Evolutionary conservation across 1,140 invertebrate species (phyloP).

Genomic region (Aphis craccivora): DNA sequence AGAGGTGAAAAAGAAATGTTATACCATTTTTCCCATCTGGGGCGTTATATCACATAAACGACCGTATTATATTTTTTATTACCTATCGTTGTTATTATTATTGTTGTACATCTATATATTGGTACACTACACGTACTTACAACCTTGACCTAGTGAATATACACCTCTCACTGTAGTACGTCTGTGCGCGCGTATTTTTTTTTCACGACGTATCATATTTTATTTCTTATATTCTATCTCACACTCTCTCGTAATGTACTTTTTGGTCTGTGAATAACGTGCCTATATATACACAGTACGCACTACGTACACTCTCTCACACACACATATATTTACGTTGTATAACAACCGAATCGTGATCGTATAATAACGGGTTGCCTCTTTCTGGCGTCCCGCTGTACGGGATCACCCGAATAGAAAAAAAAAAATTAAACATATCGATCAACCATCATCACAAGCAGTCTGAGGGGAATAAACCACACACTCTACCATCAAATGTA

Average conservation of each 20-base stretch:
- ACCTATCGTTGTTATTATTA: not conserved
- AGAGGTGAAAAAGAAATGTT: not conserved
- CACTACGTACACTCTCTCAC: not conserved
- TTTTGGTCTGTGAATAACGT: not conserved
- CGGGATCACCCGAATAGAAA: not conserved
- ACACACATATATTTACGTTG: not conserved
- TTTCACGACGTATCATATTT: slow-evolving; percentile 13
- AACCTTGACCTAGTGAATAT: slow-evolving; percentile 29
- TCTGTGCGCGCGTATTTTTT: not conserved
- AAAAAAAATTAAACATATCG: not conserved
- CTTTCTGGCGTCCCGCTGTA: not conserved
- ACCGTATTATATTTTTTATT: not conserved
- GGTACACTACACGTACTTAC: not conserved
- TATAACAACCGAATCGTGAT: slow-evolving; percentile 47
- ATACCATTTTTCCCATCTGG: not conserved
- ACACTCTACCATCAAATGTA: too few species aligned
- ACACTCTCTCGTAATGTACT: not conserved
- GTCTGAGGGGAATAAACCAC: not conserved
- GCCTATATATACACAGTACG: not conserved
- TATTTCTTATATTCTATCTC: not conserved
- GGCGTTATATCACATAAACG: not conserved
- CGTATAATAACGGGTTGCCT: slow-evolving; percentile 29
- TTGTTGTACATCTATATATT: not conserved
- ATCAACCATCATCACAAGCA: not conserved
- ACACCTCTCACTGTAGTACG: slow-evolving; percentile 31